phyloP scores from a whole-genome alignment of 2,797 vertebrate species.

The Microcaecilia unicolor region DNA sequence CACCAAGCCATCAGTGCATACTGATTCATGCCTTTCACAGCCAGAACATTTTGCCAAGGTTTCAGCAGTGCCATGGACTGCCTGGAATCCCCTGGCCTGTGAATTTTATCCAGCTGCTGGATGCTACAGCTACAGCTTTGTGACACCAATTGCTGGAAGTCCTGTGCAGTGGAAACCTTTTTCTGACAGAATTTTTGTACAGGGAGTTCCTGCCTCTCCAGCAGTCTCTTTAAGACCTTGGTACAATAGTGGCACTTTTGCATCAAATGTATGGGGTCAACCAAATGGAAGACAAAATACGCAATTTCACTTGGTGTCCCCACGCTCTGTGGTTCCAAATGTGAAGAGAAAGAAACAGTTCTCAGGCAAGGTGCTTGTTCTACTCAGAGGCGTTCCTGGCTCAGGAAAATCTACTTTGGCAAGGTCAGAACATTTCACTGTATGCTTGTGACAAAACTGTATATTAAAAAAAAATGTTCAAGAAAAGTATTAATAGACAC shows the following conservation, averaged over 20 bases:
- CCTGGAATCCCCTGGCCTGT: conserved; percentile 71
- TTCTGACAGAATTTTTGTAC: conserved; percentile 21
- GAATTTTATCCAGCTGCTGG: conserved; percentile 54
- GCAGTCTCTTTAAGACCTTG: conserved; percentile 53
- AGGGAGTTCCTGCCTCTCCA: conserved; percentile 48
- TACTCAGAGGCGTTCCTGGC: conserved; percentile 91
- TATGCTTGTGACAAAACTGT: not conserved
- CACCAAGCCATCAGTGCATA: conserved; percentile 24
- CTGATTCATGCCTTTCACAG: conserved; percentile 16
- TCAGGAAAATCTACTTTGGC: conserved; percentile 91
- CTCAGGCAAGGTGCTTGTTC: conserved; percentile 74
- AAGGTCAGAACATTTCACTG: conserved; percentile 58
- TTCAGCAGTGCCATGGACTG: conserved; percentile 11
- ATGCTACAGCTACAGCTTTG: conserved; percentile 57
- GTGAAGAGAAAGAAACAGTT: conserved; percentile 53
- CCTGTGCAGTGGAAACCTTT: conserved; percentile 52
- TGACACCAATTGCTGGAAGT: conserved; percentile 65
- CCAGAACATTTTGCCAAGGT: conserved; percentile 19
- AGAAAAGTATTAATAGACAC: no score
- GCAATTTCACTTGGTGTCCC: conserved; percentile 34
- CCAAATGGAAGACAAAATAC: conserved; percentile 34
- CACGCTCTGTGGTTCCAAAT: conserved; percentile 32
- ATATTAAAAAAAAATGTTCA: no score
- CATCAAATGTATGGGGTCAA: conserved; percentile 37
- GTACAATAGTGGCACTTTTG: conserved; percentile 29